Base-by-base conservation (phyloP, 1,140 invertebrate genomes). In the Gryon sp. region DNA sequence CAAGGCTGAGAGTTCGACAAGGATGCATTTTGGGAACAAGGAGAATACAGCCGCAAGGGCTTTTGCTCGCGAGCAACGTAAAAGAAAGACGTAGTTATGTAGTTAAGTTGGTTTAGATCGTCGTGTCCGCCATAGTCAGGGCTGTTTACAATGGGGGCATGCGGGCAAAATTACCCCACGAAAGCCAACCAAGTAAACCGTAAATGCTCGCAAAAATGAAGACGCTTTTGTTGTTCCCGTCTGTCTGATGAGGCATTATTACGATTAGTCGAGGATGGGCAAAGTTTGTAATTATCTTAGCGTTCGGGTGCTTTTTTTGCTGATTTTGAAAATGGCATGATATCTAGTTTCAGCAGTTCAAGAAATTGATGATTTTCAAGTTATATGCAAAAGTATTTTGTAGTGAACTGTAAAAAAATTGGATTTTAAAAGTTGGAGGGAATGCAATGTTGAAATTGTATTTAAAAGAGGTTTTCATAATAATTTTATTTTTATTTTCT, bases 51-150 rank as follows among this genome's bases (percentile, higher is more conserved):
- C 75, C 80, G 70, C 63, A 70, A 59, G 82, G 81, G 46, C 40
- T 69, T 24, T 24, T 57, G 38, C 68, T 79, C 53, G 72, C 55
- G 63, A 82, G 52, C 55, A 82, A 85, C 79, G 74, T 79, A 82
- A 81, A 85, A 83, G 84, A 86, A 87, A 86, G 84, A 85, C 84
- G 81, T 85, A 86, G 80, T 85, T 86, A 82, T 81, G 84, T 83
- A 85, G 84, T 86, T 83, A 83, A 80, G 78, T 80, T 79, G 66
- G 79, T 78, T 83, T 85, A 83, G 83, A 86, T 82, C 76, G 82
- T 74, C 72, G 84, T 77, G 53, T 70, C 68, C 75, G 75, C 76
- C 76, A 78, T 74, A 55, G 50, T 41, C 43, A 59, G 43, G 57
- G 32, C 52, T 73, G 60, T 70, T 63, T 70, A 63, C 57, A 69